Percentiles rank a stretch among this genome's conserved stretches.
Evolutionary conservation across 2,113 vertebrate genomes (phyloP).

Genomic region (Ochotona princeps): DNA sequence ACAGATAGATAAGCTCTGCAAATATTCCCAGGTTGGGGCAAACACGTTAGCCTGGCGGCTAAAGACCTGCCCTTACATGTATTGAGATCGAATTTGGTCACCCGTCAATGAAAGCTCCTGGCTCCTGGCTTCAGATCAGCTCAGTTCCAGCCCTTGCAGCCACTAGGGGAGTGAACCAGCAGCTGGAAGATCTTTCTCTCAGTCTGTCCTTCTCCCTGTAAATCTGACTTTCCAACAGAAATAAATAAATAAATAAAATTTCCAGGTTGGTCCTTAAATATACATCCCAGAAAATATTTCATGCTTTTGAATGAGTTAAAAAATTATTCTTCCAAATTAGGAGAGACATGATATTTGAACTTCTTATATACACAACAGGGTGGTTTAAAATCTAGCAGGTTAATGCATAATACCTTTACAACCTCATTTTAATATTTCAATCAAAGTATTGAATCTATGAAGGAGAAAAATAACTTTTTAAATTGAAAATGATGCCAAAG

Average conservation of each 20-base stretch:
- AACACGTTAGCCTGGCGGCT: too few species aligned
- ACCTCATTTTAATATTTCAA: constrained; percentile 5
- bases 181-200: too few species aligned
- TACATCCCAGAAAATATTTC: background rate
- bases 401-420: constrained; percentile 49
- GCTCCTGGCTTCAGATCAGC: too few species aligned
- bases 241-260: background rate
- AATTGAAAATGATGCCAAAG: constrained; percentile 13
- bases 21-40: too few species aligned
- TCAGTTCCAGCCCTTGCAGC: too few species aligned
- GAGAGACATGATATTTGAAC: background rate
- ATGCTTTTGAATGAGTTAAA: background rate
- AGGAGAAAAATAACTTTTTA: constrained; percentile 56
- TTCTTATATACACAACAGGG: constrained; percentile 19
- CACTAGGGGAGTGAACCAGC: too few species aligned
- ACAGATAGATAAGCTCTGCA: too few species aligned
- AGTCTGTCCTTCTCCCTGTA: too few species aligned
- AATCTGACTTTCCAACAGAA: too few species aligned
- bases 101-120: too few species aligned
- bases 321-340: constrained; percentile 52
- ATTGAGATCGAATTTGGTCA: too few species aligned
- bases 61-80: too few species aligned
- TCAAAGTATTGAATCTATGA: background rate
- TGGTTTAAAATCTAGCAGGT: constrained; percentile 58
- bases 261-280: background rate